Percentiles rank a stretch among this genome's conserved stretches.
phyloP scores from a whole-genome alignment of 1,140 invertebrate species.

The Zeugodacus cucurbitae region DNA sequence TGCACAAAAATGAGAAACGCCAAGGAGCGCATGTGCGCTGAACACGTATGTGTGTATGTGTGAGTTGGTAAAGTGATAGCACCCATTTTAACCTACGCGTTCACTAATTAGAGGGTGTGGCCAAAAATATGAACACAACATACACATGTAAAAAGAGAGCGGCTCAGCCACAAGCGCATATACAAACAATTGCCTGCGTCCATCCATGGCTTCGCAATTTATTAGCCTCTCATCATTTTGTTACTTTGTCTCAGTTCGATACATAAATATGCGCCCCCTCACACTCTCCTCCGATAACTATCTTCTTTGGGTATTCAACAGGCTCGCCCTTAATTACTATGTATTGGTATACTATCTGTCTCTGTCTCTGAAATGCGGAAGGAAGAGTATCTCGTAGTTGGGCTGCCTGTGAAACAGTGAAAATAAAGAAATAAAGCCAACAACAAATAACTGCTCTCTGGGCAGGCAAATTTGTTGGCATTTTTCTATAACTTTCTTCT shows the following conservation, averaged over 20 bases:
- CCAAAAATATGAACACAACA: neutral
- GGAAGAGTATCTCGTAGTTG: neutral
- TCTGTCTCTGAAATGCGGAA: neutral
- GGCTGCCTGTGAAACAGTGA: neutral
- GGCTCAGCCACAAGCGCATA: slow-evolving; percentile 19
- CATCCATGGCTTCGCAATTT: slow-evolving; percentile 47
- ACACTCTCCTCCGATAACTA: neutral
- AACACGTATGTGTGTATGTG: slow-evolving; percentile 39
- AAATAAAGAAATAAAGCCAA: neutral
- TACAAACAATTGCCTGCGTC: neutral
- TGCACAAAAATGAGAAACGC: neutral
- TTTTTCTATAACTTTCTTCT: neutral
- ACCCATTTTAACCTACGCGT: slow-evolving; percentile 51
- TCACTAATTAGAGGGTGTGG: slow-evolving; percentile 39
- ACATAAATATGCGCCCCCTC: neutral
- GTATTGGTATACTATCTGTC: neutral
- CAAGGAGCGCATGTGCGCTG: neutral
- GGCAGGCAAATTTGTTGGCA: neutral
- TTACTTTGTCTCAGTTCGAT: slow-evolving; percentile 44
- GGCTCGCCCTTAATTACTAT: neutral
- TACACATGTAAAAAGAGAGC: no score
- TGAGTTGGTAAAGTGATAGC: slow-evolving; percentile 53
- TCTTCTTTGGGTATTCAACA: neutral
- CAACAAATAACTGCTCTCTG: slow-evolving; percentile 4
- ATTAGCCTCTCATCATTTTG: slow-evolving; percentile 59